Conservation (phyloP, 2,888 invertebrate species). For the Pachliopta kotzebuea region DNA sequence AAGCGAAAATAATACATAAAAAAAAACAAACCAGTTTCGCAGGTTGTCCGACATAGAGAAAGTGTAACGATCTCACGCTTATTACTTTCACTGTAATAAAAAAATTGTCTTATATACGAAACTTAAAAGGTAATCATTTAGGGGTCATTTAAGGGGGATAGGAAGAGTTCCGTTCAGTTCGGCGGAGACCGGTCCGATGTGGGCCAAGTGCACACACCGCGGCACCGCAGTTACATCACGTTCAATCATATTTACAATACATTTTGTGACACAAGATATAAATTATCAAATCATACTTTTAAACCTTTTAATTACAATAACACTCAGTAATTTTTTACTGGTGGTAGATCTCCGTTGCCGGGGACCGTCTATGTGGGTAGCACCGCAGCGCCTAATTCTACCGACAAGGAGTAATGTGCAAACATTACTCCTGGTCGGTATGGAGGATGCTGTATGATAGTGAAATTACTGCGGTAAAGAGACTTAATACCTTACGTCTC, state of each 20-base stretch:
- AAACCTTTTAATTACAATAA: background rate
- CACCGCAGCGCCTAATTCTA: too few species aligned
- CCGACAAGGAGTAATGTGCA: too few species aligned
- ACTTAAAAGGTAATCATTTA: conserved; percentile 16
- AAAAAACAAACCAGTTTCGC: conserved; percentile 30
- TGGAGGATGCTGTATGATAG: too few species aligned
- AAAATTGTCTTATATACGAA: conserved; percentile 3
- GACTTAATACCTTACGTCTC: too few species aligned
- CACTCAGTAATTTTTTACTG: background rate
- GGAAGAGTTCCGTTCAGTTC: conserved; percentile 55
- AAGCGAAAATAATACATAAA: conserved; percentile 13
- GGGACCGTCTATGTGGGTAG: too few species aligned
- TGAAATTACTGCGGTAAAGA: too few species aligned
- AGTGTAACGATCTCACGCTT: conserved; percentile 53
- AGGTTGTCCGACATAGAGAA: conserved; percentile 36
- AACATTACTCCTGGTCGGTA: too few species aligned
- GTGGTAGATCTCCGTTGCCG: too few species aligned
- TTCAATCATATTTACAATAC: conserved; percentile 45
- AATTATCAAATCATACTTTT: conserved; percentile 47
- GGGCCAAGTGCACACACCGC: conserved; percentile 66
- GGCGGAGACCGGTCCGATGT: conserved; percentile 51
- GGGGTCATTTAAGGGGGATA: conserved; percentile 36
- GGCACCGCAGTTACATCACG: conserved; percentile 51
- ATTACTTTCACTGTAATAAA: conserved; percentile 55
- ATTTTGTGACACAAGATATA: conserved; percentile 42